A percentile compares a stretch with the other conserved stretches of the same genome.
Conservation (phyloP, 2,888 invertebrate species). For the Adela reaumurella region DNA sequence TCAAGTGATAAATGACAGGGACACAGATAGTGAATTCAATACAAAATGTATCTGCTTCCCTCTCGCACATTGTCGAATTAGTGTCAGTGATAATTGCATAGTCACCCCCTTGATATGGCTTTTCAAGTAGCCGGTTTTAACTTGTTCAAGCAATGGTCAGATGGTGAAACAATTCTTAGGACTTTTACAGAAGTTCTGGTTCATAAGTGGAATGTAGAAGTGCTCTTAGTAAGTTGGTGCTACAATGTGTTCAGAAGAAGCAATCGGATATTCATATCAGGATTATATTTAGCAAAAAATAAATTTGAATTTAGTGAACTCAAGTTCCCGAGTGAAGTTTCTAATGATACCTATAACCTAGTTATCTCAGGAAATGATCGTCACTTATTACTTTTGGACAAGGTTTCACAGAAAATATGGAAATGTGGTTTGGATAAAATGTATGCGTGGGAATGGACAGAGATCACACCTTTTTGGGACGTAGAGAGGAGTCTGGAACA, state of each 20-base stretch:
- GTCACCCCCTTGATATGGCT: no score
- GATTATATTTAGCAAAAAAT: conserved; percentile 25
- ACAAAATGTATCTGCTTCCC: no score
- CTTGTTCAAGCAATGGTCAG: conserved; percentile 41
- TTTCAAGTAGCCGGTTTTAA: conserved; percentile 44
- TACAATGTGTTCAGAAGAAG: conserved; percentile 31
- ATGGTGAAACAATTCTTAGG: conserved; percentile 18
- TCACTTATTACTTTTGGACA: conserved; percentile 22
- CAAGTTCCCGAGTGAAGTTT: conserved; percentile 21
- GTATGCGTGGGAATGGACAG: conserved; percentile 20
- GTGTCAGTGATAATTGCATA: no score
- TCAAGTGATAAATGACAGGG: no score
- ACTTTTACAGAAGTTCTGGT: conserved; percentile 19
- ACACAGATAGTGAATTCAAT: no score
- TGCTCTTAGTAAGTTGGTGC: conserved; percentile 28
- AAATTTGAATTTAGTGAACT: conserved; percentile 22
- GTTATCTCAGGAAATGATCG: conserved; percentile 31
- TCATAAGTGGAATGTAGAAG: conserved; percentile 9
- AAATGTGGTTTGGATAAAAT: conserved; percentile 9
- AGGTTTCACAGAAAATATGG: conserved; percentile 18
- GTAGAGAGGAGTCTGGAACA: conserved; percentile 13
- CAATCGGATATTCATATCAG: conserved; percentile 25
- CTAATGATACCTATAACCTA: conserved; percentile 9
- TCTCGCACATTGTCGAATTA: no score
- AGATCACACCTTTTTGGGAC: conserved; percentile 20